A percentile compares a stretch with the other conserved stretches of the same genome.
phyloP scores from a whole-genome alignment of 2,888 invertebrate genomes.

The Latrodectus elegans region DNA sequence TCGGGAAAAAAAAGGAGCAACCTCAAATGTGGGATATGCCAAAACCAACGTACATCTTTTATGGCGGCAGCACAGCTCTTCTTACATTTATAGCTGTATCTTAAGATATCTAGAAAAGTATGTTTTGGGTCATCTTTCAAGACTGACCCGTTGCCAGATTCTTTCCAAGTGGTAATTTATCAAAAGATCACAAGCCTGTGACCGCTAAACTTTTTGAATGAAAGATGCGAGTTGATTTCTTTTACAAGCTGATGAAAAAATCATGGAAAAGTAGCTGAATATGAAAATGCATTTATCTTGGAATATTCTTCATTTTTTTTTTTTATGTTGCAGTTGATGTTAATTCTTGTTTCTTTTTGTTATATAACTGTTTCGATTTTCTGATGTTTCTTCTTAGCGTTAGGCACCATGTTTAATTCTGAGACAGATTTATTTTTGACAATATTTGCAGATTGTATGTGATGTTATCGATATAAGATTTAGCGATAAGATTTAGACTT shows the following conservation, averaged over 20 bases:
- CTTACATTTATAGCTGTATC: conserved; percentile 52
- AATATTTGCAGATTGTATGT: too few relatives aligned
- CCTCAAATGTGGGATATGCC: conserved; percentile 38
- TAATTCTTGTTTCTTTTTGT: too few relatives aligned
- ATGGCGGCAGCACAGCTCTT: conserved; percentile 14
- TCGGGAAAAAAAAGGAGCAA: conserved; percentile 6
- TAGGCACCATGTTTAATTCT: too few relatives aligned
- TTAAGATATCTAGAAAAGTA: conserved; percentile 47
- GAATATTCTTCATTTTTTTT: too few relatives aligned
- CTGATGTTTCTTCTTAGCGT: too few relatives aligned
- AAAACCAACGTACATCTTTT: conserved; percentile 43
- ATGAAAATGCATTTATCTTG: neutral
- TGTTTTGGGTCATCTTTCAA: conserved; percentile 61
- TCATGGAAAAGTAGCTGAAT: neutral
- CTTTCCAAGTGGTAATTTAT: conserved; percentile 42
- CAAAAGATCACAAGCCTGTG: conserved; percentile 56
- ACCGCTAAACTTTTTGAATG: conserved; percentile 42
- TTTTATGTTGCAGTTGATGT: too few relatives aligned
- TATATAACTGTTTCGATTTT: too few relatives aligned
- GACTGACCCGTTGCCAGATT: conserved; percentile 52
- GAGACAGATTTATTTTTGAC: too few relatives aligned
- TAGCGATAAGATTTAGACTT: too few relatives aligned
- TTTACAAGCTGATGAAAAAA: conserved; percentile 7
- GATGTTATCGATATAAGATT: too few relatives aligned
- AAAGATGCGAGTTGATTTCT: neutral